Conservation (phyloP, 2,797 vertebrate species). For the Hoplostethus mediterraneus region DNA sequence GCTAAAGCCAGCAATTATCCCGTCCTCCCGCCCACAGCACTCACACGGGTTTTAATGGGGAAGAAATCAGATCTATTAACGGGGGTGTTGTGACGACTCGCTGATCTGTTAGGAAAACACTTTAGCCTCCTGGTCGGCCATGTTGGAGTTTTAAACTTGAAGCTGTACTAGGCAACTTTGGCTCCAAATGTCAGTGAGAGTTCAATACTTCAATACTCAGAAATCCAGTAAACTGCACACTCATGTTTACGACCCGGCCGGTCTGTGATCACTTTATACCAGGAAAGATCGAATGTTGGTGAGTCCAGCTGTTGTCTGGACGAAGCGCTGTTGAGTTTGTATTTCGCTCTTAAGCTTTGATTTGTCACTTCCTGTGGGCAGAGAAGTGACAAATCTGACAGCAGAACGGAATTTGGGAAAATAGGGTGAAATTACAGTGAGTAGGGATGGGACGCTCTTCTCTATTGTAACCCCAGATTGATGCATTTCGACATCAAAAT, state of each 20-base stretch:
- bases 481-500: constrained; percentile 11
- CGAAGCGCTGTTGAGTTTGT: neutral
- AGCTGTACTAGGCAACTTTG: no score
- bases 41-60: constrained; percentile 26
- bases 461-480: neutral
- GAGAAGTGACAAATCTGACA: neutral
- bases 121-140: neutral
- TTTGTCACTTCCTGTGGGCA: neutral
- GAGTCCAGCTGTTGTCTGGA: no score
- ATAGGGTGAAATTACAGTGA: no score
- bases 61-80: constrained; percentile 34
- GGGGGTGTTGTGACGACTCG: neutral
- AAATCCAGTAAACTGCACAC: no score
- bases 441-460: neutral
- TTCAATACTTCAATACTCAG: no score
- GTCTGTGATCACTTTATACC: no score
- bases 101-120: neutral
- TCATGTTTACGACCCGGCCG: no score
- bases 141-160: neutral
- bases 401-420: no score
- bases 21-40: constrained; percentile 19
- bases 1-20: constrained; percentile 71
- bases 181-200: no score
- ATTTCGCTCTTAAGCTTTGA: neutral
- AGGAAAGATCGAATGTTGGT: no score